Percentiles rank a stretch among this genome's conserved stretches.
Conservation (phyloP, 2,888 invertebrate genomes). For the Gastracanthus pulcherrimus region DNA sequence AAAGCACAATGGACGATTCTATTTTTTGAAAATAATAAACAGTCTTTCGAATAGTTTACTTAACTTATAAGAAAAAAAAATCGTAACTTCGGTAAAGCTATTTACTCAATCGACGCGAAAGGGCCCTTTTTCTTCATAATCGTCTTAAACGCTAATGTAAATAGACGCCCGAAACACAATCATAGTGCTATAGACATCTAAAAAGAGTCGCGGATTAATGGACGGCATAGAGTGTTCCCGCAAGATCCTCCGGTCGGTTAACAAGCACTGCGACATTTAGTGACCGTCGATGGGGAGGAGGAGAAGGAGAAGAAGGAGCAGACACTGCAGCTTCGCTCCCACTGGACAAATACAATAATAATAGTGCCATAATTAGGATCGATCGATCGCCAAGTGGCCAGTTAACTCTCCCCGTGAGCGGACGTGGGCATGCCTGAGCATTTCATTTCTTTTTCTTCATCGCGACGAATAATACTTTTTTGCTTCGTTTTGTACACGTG, state of each 20-base stretch:
- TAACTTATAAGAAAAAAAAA: too few relatives aligned
- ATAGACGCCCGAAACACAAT: slow-evolving; percentile 48
- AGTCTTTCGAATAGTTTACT: too few relatives aligned
- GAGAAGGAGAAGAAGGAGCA: slow-evolving; percentile 32
- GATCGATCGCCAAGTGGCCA: slow-evolving; percentile 57
- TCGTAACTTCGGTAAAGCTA: too few relatives aligned
- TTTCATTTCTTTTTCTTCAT: not conserved
- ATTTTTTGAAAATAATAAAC: not conserved
- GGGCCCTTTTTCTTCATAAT: slow-evolving; percentile 15
- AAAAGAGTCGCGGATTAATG: slow-evolving; percentile 70
- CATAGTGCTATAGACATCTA: slow-evolving; percentile 56
- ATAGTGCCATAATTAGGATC: slow-evolving; percentile 53
- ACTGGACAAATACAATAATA: slow-evolving; percentile 47
- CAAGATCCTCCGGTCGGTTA: slow-evolving; percentile 74
- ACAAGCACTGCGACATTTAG: slow-evolving; percentile 59
- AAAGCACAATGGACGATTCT: not conserved
- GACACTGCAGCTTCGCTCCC: not conserved
- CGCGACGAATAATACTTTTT: too few relatives aligned
- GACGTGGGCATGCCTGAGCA: slow-evolving; percentile 48
- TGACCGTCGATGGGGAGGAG: slow-evolving; percentile 49
- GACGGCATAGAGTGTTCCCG: slow-evolving; percentile 76
- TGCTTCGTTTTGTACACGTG: not conserved
- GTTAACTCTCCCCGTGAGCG: slow-evolving; percentile 52
- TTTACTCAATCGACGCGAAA: slow-evolving; percentile 33
- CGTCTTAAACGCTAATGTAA: slow-evolving; percentile 50